phyloP scores from a whole-genome alignment of 2,113 vertebrate species.

The Psettodes erumei region DNA sequence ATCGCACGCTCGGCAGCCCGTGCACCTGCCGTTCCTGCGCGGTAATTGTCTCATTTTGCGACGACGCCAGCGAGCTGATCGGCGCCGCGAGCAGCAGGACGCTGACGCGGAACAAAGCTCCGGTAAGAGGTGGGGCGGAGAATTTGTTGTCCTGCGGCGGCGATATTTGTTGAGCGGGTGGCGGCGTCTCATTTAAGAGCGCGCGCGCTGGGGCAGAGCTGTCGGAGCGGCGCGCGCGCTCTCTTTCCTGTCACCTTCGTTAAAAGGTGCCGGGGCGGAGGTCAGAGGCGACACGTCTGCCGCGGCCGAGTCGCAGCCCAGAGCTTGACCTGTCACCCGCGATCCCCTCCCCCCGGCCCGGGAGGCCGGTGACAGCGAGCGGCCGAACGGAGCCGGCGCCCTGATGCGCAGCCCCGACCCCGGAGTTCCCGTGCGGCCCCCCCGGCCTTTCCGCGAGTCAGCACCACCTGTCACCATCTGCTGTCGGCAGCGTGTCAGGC shows the following conservation, averaged over 20 bases:
- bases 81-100: constrained; percentile 25
- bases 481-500: constrained; percentile 49
- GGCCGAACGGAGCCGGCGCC: constrained; percentile 58
- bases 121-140: background rate
- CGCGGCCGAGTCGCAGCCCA: constrained; percentile 34
- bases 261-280: constrained; percentile 51
- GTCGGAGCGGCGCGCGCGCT: background rate
- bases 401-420: constrained; percentile 66
- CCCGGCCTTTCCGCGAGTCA: constrained; percentile 53
- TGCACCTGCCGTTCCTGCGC: constrained; percentile 62
- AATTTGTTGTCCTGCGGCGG: background rate
- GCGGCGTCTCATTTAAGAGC: too few species aligned
- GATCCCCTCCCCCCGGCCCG: constrained; percentile 24
- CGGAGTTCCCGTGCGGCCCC: constrained; percentile 32
- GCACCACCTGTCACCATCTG: constrained; percentile 51
- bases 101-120: background rate
- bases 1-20: constrained; percentile 49
- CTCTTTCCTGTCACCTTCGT: constrained; percentile 50
- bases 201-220: background rate
- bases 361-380: constrained; percentile 63
- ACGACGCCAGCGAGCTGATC: constrained; percentile 31
- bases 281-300: constrained; percentile 35
- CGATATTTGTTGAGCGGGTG: too few species aligned
- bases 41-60: constrained; percentile 62
- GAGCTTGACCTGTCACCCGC: constrained; percentile 39